These are phyloP conservation scores for Myrmecobius fasciatus DNA, from an alignment of 2,113 vertebrate genomes.

Conservation along the genomic window DNA sequence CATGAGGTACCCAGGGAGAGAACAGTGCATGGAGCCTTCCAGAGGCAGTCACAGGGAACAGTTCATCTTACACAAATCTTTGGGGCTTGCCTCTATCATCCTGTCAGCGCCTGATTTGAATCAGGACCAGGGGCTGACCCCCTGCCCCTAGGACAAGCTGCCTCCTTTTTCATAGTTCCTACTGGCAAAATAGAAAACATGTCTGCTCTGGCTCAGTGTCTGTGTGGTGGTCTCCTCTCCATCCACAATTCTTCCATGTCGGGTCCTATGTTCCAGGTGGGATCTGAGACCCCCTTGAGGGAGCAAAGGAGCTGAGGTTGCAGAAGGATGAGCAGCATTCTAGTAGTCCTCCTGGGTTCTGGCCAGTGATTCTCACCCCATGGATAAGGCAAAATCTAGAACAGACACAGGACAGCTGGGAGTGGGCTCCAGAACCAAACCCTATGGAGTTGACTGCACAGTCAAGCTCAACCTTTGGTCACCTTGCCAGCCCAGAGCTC, in stretches of 20 bases:
- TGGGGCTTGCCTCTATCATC: too few relatives aligned
- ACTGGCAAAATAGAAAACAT: background rate
- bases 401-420: background rate
- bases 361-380: background rate
- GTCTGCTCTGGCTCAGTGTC: background rate
- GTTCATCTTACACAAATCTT: background rate
- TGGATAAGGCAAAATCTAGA: background rate
- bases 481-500: background rate
- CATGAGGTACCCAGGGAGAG: background rate
- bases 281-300: background rate
- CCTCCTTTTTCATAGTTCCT: background rate
- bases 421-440: background rate
- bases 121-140: too few relatives aligned
- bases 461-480: background rate
- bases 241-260: background rate
- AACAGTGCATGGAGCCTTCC: too few relatives aligned
- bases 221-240: conserved; percentile 24
- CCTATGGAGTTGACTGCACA: background rate
- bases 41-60: background rate
- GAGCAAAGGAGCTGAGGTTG: background rate
- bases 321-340: background rate
- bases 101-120: background rate
- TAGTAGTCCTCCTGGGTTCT: background rate
- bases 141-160: background rate
- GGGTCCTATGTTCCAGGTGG: background rate